Base-by-base conservation (phyloP, 2,797 vertebrate genomes). In the Sebastes jordani region DNA sequence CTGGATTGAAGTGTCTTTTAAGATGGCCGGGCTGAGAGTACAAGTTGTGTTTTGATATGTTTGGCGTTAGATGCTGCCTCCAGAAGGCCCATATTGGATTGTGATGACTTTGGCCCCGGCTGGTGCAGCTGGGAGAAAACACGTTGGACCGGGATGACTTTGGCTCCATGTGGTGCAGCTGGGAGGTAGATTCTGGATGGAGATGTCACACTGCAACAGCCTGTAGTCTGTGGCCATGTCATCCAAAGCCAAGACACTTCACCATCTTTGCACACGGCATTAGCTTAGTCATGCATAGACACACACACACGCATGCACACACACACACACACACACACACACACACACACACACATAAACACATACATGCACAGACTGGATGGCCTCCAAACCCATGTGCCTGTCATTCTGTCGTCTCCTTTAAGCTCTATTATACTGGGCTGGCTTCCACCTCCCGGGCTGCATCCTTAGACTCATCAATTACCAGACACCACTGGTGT, bases 181-280 rank as follows among this genome's bases (percentile, higher is more conserved):
- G 82, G 76, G 84, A 81, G 74, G 81, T 34, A 54, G 77, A 78
- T 81, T 78, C 42, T 87, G 79, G 81, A 87, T 82, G 79, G 67
- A 88, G 81, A 83, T 80, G 80, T 81, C 71, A 69, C 71, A n/a
- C 64, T 52, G 73, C 38, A 74, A 71, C 81, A 75, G 83, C 68
- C 60, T 69, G 67, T 56, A 68, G 71, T 71, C 63, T 58, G 78
- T 54, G 36, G 76, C 62, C 38, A 58, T 70, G 65, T 52, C 25
- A 60, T 56, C 54, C 54, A 42, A 32, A 85, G 89, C 86, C 83
- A 83, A 89, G 49, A 62, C 70, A 46, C 76, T 79, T 84, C 68
- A 74, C 11, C 66, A 34, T 85, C 76, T 76, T 54, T 74, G 75
- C 63, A 71, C 74, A 62, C 16, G 2, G 80, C 52, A 81, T 83